These are phyloP conservation scores for Coregonus ussuriensis DNA, from an alignment of 2,797 vertebrate species.

Conservation along the genomic window DNA sequence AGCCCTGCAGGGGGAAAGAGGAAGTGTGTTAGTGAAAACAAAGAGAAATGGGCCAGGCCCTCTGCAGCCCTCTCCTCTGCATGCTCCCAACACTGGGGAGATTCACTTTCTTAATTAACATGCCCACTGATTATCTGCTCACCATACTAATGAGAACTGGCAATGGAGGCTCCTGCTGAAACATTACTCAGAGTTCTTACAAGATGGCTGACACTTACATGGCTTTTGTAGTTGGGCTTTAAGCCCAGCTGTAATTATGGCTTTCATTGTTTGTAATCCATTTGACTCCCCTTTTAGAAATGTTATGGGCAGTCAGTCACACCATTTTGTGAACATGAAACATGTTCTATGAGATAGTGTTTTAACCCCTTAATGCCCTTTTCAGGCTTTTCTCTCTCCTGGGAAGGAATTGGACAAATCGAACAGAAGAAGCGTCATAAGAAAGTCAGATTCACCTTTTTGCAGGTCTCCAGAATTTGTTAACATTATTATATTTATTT, in stretches of 20 bases:
- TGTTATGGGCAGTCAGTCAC: slow-evolving; percentile 4
- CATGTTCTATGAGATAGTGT: background rate
- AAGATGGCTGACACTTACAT: too few relatives aligned
- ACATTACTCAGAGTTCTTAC: slow-evolving; percentile 10
- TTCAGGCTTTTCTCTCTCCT: background rate
- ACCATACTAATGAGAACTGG: slow-evolving; percentile 20
- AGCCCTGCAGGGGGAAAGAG: slow-evolving; percentile 11
- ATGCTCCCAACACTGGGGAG: background rate
- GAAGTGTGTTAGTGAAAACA: slow-evolving; percentile 40
- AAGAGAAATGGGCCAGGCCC: slow-evolving; percentile 34
- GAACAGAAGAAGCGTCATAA: background rate
- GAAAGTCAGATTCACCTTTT: background rate
- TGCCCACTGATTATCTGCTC: slow-evolving; percentile 12
- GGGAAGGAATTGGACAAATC: background rate
- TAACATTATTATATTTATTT: background rate
- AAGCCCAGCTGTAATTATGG: background rate
- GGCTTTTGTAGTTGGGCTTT: background rate
- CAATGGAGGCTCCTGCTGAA: background rate
- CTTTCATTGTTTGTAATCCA: background rate
- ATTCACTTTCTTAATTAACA: slow-evolving; percentile 9
- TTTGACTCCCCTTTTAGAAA: background rate
- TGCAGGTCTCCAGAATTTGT: background rate
- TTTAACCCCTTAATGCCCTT: background rate
- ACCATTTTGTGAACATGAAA: slow-evolving; percentile 9
- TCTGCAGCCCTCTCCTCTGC: background rate